phyloP scores from a whole-genome alignment of 2,888 invertebrate genomes.

The Drosophila seclusa region DNA sequence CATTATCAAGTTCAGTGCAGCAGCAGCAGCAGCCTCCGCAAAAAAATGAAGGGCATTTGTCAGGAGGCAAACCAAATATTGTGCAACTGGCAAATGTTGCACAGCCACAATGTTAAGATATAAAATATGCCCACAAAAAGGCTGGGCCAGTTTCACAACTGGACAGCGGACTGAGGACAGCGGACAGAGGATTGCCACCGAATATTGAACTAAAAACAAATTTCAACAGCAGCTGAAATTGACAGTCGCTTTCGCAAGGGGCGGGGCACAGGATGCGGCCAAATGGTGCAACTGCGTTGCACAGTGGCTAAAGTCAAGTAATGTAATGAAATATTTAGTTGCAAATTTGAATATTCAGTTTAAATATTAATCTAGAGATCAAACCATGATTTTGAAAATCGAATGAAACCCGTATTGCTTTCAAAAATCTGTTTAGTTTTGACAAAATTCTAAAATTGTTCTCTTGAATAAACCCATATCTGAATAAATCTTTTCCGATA shows the following conservation, averaged over 20 bases:
- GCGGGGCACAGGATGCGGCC: slow-evolving; percentile 35
- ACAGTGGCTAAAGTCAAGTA: slow-evolving; percentile 25
- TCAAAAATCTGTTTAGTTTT: background rate
- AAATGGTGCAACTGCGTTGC: slow-evolving; percentile 34
- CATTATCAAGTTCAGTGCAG: slow-evolving; percentile 52
- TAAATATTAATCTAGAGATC: no score
- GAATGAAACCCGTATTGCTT: background rate
- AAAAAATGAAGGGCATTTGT: slow-evolving; percentile 48
- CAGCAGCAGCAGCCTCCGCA: background rate
- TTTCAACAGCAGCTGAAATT: slow-evolving; percentile 75
- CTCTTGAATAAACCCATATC: background rate
- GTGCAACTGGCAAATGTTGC: slow-evolving; percentile 61
- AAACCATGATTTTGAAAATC: no score
- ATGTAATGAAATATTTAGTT: background rate
- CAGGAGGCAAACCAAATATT: slow-evolving; percentile 64
- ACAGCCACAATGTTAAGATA: slow-evolving; percentile 40
- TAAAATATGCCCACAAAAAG: slow-evolving; percentile 62
- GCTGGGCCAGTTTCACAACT: slow-evolving; percentile 35
- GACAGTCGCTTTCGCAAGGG: slow-evolving; percentile 52
- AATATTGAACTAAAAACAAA: slow-evolving; percentile 73
- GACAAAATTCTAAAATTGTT: background rate
- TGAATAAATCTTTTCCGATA: background rate
- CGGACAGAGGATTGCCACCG: slow-evolving; percentile 36
- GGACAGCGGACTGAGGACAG: slow-evolving; percentile 32
- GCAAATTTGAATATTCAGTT: background rate